phyloP scores from a whole-genome alignment of 2,888 invertebrate species.

The Oscheius onirici region DNA sequence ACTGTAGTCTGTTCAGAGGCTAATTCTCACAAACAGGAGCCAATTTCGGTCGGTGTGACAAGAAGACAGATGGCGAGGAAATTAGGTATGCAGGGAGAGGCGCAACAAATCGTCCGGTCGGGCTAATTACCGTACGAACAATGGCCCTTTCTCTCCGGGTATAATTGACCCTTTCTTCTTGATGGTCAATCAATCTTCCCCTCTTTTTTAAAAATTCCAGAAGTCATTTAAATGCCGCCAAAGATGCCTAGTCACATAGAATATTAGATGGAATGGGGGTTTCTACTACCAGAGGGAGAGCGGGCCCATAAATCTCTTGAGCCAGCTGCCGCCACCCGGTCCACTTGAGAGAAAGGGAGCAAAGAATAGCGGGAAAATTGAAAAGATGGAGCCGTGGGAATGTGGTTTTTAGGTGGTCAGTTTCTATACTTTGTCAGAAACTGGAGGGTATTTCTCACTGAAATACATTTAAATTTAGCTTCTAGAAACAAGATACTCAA shows the following conservation, averaged over 20 bases:
- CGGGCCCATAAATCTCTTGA: constrained; percentile 21
- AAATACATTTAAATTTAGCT: too few relatives aligned
- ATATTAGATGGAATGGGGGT: constrained; percentile 21
- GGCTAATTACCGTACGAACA: constrained; percentile 19
- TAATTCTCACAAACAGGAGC: not conserved
- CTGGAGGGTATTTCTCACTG: too few relatives aligned
- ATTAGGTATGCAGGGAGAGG: constrained; percentile 1
- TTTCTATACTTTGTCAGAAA: too few relatives aligned
- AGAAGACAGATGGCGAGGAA: constrained; percentile 25
- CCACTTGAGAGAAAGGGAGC: not conserved
- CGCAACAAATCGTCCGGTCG: constrained; percentile 22
- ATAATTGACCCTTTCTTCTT: too few relatives aligned
- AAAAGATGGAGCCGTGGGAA: not conserved
- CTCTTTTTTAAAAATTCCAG: not conserved
- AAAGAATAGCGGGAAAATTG: not conserved
- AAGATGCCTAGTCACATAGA: constrained; percentile 4
- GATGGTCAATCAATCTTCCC: too few relatives aligned
- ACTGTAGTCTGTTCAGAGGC: not conserved
- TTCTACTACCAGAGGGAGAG: constrained; percentile 2
- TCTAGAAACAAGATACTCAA: too few relatives aligned
- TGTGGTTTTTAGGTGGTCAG: too few relatives aligned
- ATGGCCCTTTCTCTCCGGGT: too few relatives aligned
- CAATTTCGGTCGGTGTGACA: not conserved
- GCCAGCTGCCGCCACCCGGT: constrained; percentile 26
- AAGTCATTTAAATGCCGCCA: not conserved